These are phyloP conservation scores for Actenoides hombroni DNA, from an alignment of 2,113 vertebrate genomes.

Conservation along the genomic window DNA sequence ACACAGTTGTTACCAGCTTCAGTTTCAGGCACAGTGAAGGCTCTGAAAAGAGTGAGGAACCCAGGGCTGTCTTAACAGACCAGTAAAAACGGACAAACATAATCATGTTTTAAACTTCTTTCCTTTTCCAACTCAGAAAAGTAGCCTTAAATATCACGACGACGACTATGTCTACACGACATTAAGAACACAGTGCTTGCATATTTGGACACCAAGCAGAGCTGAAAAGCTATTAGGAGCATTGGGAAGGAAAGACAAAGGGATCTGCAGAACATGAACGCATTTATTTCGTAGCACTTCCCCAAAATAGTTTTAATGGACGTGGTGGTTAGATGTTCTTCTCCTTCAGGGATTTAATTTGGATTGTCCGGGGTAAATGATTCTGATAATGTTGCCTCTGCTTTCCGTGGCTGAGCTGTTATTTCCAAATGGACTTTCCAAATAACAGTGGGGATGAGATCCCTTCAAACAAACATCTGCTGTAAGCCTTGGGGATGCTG, in stretches of 20 bases:
- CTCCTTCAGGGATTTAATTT: not conserved
- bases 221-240: not conserved
- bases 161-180: not conserved
- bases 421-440: constrained; percentile 54
- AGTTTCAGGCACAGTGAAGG: not conserved
- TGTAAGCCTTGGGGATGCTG: not conserved
- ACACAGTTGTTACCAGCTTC: not conserved
- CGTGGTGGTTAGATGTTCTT: not conserved
- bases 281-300: not conserved
- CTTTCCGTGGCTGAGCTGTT: constrained; percentile 21
- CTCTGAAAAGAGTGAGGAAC: not conserved
- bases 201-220: not conserved
- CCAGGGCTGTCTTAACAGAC: not conserved
- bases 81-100: not conserved
- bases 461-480: constrained; percentile 16
- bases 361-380: not conserved
- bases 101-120: not conserved
- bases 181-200: not conserved
- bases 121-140: not conserved
- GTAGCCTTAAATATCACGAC: not conserved
- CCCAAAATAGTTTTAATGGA: not conserved
- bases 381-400: constrained; percentile 15
- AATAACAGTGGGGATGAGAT: not conserved
- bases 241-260: not conserved
- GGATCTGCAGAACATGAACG: not conserved